These are phyloP conservation scores for Rhogogaster chlorosoma DNA, from an alignment of 2,888 invertebrate species.

Conservation along the genomic window DNA sequence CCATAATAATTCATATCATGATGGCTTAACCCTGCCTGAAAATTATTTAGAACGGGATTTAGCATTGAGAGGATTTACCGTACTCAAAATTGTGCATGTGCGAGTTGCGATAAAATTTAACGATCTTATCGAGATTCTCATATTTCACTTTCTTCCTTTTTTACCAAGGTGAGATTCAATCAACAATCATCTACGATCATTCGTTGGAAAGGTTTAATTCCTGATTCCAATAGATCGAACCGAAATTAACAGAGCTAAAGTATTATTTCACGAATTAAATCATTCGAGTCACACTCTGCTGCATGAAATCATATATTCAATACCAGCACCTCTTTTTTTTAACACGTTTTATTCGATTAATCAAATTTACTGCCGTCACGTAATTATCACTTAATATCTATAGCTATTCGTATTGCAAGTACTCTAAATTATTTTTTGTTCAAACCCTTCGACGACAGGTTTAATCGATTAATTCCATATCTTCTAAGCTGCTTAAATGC, in stretches of 20 bases:
- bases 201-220: neutral
- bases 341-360: neutral
- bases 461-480: neutral
- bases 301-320: neutral
- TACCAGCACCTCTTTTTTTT: neutral
- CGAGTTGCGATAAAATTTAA: neutral
- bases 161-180: neutral
- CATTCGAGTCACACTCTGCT: neutral
- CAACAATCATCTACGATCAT: neutral
- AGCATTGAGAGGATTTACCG: slow-evolving; percentile 30
- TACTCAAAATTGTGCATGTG: neutral
- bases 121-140: neutral
- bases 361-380: neutral
- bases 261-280: neutral
- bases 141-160: neutral
- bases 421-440: neutral
- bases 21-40: slow-evolving; percentile 17
- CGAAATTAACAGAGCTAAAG: neutral
- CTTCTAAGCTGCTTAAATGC: neutral
- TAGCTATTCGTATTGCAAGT: neutral
- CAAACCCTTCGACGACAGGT: neutral
- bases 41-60: slow-evolving; percentile 34
- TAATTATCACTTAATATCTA: neutral
- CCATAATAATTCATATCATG: slow-evolving; percentile 36
- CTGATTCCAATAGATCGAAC: neutral